Base-by-base conservation (phyloP, 2,113 vertebrate genomes). In the Bufo bufo region DNA sequence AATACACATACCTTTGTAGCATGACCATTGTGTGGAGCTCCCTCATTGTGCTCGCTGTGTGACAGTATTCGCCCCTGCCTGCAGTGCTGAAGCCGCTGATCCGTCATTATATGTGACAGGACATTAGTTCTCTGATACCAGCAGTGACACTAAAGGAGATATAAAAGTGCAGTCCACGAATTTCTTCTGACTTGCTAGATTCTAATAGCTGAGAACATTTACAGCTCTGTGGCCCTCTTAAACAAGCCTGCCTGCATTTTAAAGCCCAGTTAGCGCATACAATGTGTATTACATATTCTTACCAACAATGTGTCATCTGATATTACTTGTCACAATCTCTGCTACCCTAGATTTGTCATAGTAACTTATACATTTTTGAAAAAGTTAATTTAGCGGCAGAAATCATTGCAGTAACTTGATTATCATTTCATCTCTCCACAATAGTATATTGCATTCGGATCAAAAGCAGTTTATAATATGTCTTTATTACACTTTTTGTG, bases 71-170 rank as follows among this genome's bases (percentile, higher is more conserved):
- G 19, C 50, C 19, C 43, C 80, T 50, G 61, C 43, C 33, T 82
- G 59, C 79, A 82, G 56, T 63, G 43, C 33, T 63, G 58, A 82
- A 11, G 47, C 58, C 20, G 80, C 61, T 65, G 43, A 82, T 82
- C 80, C 50, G 33, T 82, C 59, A 82, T 82, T 82, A 82, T n/a
- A 82, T 82, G 80, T 82, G 80, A 82, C 80, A 82, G 59, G 19
- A 66, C 80, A 65, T 82, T 82, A 82, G 59, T 47, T 82, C 59
- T 49, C 58, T 19, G 58, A 82, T 82, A 82, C 33, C 45, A 82
- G 45, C 80, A 65, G 80, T 82, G 80, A 82, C 59, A 82, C 59
- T 66, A 82, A 65, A 82, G 58, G 59, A 47, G 80, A 82, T 65
- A 65, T 66, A 82, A 50, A 45, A 49, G 17, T 65, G 43, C 43